phyloP scores from a whole-genome alignment of 2,113 vertebrate species.

The Geothlypis trichas region DNA sequence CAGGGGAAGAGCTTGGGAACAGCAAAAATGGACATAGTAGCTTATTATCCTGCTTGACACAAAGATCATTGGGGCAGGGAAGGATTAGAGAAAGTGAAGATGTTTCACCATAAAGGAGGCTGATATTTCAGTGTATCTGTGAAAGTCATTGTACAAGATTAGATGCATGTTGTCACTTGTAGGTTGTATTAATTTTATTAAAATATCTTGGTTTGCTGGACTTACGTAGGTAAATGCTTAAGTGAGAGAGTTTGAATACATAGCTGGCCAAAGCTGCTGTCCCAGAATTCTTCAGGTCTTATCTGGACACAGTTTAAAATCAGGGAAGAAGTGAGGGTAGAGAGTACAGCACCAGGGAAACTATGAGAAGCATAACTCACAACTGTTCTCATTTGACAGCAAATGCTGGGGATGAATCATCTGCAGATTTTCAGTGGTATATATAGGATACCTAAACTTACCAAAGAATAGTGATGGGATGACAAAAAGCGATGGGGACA shows the following conservation, averaged over 20 bases:
- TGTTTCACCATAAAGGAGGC: background rate
- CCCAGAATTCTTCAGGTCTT: background rate
- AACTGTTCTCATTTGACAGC: slow-evolving; percentile 18
- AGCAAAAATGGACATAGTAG: background rate
- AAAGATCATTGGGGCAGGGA: background rate
- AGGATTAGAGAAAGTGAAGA: background rate
- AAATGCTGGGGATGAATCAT: slow-evolving; percentile 26
- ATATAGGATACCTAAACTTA: slow-evolving; percentile 47
- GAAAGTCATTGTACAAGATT: background rate
- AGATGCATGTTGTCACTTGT: background rate
- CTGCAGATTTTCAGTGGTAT: slow-evolving; percentile 7
- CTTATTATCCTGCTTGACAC: background rate
- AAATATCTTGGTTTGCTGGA: background rate
- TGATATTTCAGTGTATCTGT: background rate
- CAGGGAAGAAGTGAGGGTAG: background rate
- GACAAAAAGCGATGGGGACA: slow-evolving; percentile 71
- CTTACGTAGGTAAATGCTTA: background rate
- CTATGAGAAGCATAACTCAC: background rate
- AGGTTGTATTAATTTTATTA: background rate
- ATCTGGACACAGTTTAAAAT: background rate
- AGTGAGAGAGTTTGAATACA: background rate
- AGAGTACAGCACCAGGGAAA: background rate
- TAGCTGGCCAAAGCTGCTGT: background rate
- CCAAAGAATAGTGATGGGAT: slow-evolving; percentile 75
- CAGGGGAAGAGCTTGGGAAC: background rate